Percentiles rank a stretch among this genome's conserved stretches.
Conservation (phyloP, 2,113 vertebrate species). For the Ceyx margarethae region DNA sequence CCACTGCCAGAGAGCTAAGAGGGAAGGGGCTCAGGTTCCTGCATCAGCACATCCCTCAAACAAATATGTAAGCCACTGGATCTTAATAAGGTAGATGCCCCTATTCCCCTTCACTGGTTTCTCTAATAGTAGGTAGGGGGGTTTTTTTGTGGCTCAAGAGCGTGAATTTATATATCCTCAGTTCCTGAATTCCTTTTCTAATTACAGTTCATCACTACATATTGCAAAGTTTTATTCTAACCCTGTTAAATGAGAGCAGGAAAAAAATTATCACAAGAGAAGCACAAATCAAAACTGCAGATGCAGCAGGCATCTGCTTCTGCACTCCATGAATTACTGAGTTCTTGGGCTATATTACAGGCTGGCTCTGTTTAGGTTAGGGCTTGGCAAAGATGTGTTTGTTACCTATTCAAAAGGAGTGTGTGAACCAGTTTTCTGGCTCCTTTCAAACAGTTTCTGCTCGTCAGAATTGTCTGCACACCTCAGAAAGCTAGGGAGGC, state of each 20-base stretch:
- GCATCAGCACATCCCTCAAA: not conserved
- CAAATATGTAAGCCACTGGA: not conserved
- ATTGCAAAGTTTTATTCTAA: not conserved
- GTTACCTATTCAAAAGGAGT: not conserved
- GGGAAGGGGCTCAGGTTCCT: conserved; percentile 26
- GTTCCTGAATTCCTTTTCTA: not conserved
- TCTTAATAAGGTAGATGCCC: not conserved
- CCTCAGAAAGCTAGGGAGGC: not conserved
- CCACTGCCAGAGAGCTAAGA: conserved; percentile 6
- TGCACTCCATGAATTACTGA: conserved; percentile 9
- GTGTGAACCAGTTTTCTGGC: not conserved
- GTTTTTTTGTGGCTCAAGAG: not conserved
- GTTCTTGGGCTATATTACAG: conserved; percentile 9
- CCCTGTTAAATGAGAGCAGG: not conserved
- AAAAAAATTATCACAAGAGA: not conserved
- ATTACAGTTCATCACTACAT: not conserved
- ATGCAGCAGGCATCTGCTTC: conserved; percentile 21
- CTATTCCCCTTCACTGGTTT: not conserved
- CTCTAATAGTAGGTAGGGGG: not conserved
- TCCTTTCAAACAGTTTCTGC: conserved; percentile 20
- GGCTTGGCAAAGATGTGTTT: conserved; percentile 12
- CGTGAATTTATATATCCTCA: not conserved
- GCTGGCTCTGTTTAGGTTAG: conserved; percentile 8
- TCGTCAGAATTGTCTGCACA: not conserved
- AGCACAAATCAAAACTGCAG: not conserved